Evolutionary conservation across 2,888 invertebrate genomes (phyloP), one percentile per base, ranked within the genome.

Genomic region (Oscheius sp.): DNA sequence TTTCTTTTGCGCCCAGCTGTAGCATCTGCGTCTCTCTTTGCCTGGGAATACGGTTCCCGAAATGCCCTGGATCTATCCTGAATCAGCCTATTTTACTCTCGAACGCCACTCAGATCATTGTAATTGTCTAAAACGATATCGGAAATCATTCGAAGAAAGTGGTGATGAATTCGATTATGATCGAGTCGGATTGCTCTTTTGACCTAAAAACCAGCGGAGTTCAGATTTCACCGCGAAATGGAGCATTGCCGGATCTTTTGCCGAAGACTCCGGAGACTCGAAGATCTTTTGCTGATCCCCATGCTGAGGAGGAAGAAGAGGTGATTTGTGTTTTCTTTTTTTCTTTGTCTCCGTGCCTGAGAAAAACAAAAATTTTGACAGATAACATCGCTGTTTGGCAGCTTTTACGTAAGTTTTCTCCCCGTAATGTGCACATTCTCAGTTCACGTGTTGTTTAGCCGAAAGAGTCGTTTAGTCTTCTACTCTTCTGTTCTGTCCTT

Each of bases 351-450:
- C 25, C 5, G 15, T 15, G 12, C 58, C 55, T 20, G 31, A 53
- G 34, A 17, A 33, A 55, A 12, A 45, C 25, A 27, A 50, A n/a
- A 25, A 37, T 37, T 45, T 67, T 45, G 17, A 10, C 74, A 84
- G 84, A 84, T 82, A 52, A 76, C 82, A 20, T 85, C 85, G 20
- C 74, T 85, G 42, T 85, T 85, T 73, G 84, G 84, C 64, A 85
- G 85, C 75, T 85, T 81, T 70, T 85, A 84, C 75, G 85, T 85
- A 79, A 85, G 85, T 85, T 72, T 3, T 31, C 4, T 45, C 42
- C 27, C 37, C 23, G 20, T n/a, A n/a, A 61, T 42, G 10, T 29
- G 42, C 42, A 25, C 23, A 45, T 15, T 34, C 39, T 25, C 27
- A 25, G 61, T 61, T 20, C 48, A 20, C 31, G 55, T 67, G 45